A percentile compares a stretch with the other conserved stretches of the same genome.
phyloP scores from a whole-genome alignment of 2,888 invertebrate genomes.

The Sisyra terminalis region DNA sequence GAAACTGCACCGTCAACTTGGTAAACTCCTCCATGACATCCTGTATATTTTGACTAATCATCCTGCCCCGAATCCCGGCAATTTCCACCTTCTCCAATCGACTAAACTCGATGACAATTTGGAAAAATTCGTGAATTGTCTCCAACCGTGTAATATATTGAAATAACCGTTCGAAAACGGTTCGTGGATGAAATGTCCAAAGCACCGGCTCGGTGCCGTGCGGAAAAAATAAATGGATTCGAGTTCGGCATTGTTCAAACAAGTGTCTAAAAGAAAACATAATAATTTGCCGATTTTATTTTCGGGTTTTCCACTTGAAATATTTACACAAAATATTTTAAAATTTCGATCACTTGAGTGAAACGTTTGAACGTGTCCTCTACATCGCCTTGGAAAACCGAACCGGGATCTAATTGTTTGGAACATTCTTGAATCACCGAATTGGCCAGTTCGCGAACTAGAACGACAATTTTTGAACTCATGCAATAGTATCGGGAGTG shows the following conservation, averaged over 20 bases:
- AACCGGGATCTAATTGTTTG: conserved; percentile 55
- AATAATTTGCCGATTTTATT: not conserved
- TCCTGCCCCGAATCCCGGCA: conserved; percentile 24
- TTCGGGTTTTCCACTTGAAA: not conserved
- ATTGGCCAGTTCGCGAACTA: conserved; percentile 67
- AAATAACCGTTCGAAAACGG: conserved; percentile 51
- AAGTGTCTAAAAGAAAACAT: conserved; percentile 18
- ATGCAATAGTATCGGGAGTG: conserved; percentile 59
- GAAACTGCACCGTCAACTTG: conserved; percentile 25
- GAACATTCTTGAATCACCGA: conserved; percentile 59
- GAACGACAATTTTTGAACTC: conserved; percentile 41
- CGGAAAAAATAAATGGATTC: conserved; percentile 27
- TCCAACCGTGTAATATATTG: conserved; percentile 43
- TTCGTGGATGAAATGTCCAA: conserved; percentile 60
- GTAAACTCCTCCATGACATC: conserved; percentile 21
- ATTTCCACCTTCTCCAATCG: conserved; percentile 62
- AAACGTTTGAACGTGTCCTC: conserved; percentile 54
- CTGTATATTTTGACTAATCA: not conserved
- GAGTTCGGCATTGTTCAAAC: conserved; percentile 31
- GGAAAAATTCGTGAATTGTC: conserved; percentile 51
- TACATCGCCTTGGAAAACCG: conserved; percentile 74
- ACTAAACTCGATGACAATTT: conserved; percentile 61
- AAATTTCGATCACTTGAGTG: conserved; percentile 28
- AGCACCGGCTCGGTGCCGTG: conserved; percentile 38
- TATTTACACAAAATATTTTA: conserved; percentile 41